These are phyloP conservation scores for Rhinogobio ventralis DNA, from an alignment of 2,797 vertebrate species.

Conservation along the genomic window DNA sequence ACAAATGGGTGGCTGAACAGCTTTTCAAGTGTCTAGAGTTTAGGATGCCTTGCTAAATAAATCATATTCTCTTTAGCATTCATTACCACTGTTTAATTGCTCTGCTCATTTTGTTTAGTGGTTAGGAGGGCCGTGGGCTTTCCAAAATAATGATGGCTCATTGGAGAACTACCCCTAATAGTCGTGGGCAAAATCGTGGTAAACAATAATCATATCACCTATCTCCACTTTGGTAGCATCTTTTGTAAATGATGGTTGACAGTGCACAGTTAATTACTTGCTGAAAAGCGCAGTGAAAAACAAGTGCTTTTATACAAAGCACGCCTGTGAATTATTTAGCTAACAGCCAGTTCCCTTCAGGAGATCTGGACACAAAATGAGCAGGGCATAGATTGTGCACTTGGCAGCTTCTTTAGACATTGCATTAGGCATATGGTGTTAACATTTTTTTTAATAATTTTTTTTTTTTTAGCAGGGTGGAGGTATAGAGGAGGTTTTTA, in stretches of 20 bases:
- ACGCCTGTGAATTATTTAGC: conserved; percentile 72
- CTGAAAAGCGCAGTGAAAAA: conserved; percentile 39
- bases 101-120: conserved; percentile 24
- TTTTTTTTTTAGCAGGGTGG: background rate
- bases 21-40: conserved; percentile 11
- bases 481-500: background rate
- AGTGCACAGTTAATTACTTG: conserved; percentile 36
- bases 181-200: background rate
- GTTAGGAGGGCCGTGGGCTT: conserved; percentile 35
- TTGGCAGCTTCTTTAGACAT: conserved; percentile 46
- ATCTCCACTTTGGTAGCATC: conserved; percentile 17
- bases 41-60: conserved; percentile 29
- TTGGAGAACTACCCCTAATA: conserved; percentile 14
- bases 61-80: conserved; percentile 31
- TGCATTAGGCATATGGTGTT: conserved; percentile 54
- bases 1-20: conserved; percentile 1
- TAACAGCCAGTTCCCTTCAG: conserved; percentile 61
- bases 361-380: conserved; percentile 60
- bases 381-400: conserved; percentile 17
- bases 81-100: conserved; percentile 18
- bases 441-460: too few species aligned
- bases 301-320: conserved; percentile 69
- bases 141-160: conserved; percentile 32
- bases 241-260: conserved; percentile 27
- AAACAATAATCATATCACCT: conserved; percentile 49